Evolutionary conservation across 2,113 vertebrate species (phyloP), one percentile per base, ranked within the genome.

Genomic region (Zosterops japonicus): DNA sequence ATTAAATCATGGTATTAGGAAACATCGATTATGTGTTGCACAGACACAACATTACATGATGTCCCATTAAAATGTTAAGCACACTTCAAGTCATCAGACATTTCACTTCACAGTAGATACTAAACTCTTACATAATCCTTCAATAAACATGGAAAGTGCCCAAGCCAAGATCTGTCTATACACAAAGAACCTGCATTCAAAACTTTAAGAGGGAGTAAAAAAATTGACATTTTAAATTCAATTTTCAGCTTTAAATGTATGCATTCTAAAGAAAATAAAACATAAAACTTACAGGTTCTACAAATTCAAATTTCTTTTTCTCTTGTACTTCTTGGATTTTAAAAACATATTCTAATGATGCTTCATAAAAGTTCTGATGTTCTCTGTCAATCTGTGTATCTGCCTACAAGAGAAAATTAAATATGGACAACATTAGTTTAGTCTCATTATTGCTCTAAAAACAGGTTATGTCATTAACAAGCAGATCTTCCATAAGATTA

Each of bases 291-390:
- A 99, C 99, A 81, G 99, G 99, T 95, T 99, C 99, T n/a, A 99
- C 99, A 98, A 99, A 99, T 96, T 99, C 99, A 97, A 99, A 99
- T 86, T 99, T 99, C 98, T 99, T 99, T 96, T 99, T 99, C 69
- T 99, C 99, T 96, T 99, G 99, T 41, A 99, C 99, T 98, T 99
- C 99, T 95, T 99, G 99, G 92, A 99, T 99, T 98, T 99, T 99
- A 97, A 99, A 99, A 93, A 99, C 99, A 50, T 99, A 99, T 95
- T 99, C 99, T 42, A 99, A 98, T 4, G 99, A 99, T 1, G 99
- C 99, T 57, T 99, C 99, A 67, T 99, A 99, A 86, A 99, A 99
- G 94, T 99, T 98, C 74, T 99, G 99, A 90, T 99, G 98, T 90
- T 99, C 99, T 96, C 99, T 98, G 95, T 99, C 98, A 96, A 99